Conservation (phyloP, 2,888 invertebrate genomes). For the Pterostichus madidus region DNA sequence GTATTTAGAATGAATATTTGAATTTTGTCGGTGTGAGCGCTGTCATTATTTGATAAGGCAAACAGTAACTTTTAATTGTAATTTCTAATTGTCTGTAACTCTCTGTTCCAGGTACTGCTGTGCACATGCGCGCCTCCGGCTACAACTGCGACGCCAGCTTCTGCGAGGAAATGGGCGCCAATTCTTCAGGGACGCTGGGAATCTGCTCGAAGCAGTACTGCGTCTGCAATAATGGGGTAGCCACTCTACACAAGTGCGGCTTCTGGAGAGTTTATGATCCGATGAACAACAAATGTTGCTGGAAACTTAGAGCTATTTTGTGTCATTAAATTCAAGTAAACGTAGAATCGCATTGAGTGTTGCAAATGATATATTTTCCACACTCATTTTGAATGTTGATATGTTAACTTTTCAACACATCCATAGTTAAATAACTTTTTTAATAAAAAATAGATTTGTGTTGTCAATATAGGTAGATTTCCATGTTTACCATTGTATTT, state of each 20-base stretch:
- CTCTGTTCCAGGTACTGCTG: not conserved
- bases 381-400: no score
- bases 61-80: not conserved
- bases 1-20: not conserved
- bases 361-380: no score
- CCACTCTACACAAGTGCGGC: not conserved
- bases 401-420: no score
- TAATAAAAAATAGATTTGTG: no score
- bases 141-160: conserved; percentile 15
- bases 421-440: no score
- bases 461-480: no score
- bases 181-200: not conserved
- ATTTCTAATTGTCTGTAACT: not conserved
- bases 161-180: conserved; percentile 24
- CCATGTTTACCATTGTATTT: no score
- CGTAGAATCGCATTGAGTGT: no score
- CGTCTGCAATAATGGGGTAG: not conserved
- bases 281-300: not conserved
- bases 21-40: not conserved
- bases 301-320: not conserved
- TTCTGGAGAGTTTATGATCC: conserved; percentile 2
- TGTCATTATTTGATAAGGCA: not conserved
- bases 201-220: conserved; percentile 23
- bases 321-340: conserved; percentile 9
- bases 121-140: conserved; percentile 16